Evolutionary conservation across 2,888 invertebrate genomes (phyloP).

Genomic region (Erebia palarica): DNA sequence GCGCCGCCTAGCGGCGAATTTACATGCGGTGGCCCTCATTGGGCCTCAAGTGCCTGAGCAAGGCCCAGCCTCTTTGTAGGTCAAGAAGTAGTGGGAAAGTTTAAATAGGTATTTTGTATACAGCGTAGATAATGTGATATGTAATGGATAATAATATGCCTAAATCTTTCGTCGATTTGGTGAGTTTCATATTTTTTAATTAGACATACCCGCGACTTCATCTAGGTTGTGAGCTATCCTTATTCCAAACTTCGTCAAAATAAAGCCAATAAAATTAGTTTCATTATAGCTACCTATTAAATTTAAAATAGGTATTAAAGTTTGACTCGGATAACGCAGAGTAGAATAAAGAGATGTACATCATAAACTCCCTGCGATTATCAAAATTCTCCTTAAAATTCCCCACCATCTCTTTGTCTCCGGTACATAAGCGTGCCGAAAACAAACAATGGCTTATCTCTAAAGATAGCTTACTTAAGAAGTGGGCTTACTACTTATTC

Average conservation of each 20-base stretch:
- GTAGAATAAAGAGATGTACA: background rate
- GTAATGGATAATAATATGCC: background rate
- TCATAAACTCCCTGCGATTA: background rate
- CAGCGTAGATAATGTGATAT: background rate
- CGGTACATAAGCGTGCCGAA: constrained; percentile 11
- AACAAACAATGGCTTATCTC: constrained; percentile 37
- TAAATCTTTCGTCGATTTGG: background rate
- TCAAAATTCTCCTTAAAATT: background rate
- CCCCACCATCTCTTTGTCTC: background rate
- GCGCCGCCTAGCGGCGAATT: too few relatives aligned
- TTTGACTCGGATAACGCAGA: background rate
- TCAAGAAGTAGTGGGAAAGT: background rate
- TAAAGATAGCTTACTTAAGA: constrained; percentile 20
- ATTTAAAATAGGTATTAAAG: too few relatives aligned
- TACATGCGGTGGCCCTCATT: too few relatives aligned
- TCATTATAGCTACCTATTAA: too few relatives aligned
- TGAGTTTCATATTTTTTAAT: background rate
- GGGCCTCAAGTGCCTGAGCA: constrained; percentile 23
- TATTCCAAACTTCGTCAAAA: too few relatives aligned
- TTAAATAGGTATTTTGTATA: background rate
- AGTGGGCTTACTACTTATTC: too few relatives aligned
- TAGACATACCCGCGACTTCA: too few relatives aligned
- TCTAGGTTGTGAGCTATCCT: too few relatives aligned
- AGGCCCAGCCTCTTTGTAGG: constrained; percentile 22
- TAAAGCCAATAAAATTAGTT: too few relatives aligned